These are phyloP conservation scores for Eriocheir sinensis DNA, from an alignment of 1,140 invertebrate species.

Conservation along the genomic window DNA sequence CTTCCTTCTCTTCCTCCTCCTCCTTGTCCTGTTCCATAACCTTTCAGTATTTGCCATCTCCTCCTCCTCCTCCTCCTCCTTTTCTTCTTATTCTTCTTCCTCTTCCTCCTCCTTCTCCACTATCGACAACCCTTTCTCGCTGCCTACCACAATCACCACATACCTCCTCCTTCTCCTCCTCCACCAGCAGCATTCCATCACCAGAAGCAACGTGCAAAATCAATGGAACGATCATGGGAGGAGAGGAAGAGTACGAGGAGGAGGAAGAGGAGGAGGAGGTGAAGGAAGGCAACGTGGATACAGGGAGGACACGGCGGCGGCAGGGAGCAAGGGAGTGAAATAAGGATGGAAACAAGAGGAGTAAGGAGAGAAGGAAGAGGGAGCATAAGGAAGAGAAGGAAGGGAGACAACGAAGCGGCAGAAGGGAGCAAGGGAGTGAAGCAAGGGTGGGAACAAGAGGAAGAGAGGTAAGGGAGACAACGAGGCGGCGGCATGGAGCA, in stretches of 20 bases:
- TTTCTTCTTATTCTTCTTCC: too few species aligned
- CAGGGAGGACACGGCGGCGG: background rate
- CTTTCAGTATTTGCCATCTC: too few species aligned
- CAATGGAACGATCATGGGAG: background rate
- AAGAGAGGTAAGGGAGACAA: background rate
- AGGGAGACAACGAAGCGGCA: too few species aligned
- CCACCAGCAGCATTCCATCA: background rate
- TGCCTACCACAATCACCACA: too few species aligned
- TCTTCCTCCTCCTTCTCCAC: too few species aligned
- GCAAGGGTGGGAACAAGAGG: background rate
- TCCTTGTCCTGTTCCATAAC: too few species aligned
- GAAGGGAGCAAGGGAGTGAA: too few species aligned
- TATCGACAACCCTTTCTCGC: too few species aligned
- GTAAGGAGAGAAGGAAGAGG: background rate
- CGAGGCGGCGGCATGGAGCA: background rate
- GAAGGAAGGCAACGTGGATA: too few species aligned
- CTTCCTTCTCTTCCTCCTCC: too few species aligned
- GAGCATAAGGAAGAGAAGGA: too few species aligned
- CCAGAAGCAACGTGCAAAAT: background rate
- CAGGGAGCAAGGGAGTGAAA: background rate
- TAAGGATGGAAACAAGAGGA: background rate
- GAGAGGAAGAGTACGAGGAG: background rate
- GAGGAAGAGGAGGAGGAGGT: background rate
- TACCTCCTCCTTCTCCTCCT: background rate
- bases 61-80: too few species aligned